phyloP scores from a whole-genome alignment of 2,113 vertebrate species.

The Abramis brama region DNA sequence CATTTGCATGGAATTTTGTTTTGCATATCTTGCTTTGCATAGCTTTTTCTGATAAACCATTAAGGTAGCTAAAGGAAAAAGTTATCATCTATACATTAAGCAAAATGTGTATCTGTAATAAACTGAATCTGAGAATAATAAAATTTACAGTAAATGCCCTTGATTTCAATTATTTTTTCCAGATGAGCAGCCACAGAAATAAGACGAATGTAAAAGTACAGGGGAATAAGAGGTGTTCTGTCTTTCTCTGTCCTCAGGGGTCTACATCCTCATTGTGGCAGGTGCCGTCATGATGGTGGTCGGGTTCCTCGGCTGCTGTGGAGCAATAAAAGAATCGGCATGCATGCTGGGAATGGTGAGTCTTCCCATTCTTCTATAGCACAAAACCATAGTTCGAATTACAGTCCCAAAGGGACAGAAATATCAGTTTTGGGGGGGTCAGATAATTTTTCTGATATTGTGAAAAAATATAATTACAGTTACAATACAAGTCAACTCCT shows the following conservation, averaged over 20 bases:
- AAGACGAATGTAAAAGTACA: background rate
- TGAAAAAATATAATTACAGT: too few relatives aligned
- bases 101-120: too few relatives aligned
- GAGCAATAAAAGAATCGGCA: slow-evolving; percentile 90
- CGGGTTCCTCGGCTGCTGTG: slow-evolving; percentile 95
- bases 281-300: slow-evolving; percentile 95
- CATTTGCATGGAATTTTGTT: background rate
- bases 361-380: background rate
- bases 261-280: slow-evolving; percentile 91
- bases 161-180: background rate
- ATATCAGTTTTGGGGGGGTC: too few relatives aligned
- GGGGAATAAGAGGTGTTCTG: background rate
- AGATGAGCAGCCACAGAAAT: background rate
- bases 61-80: background rate
- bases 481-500: too few relatives aligned
- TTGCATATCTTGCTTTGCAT: slow-evolving; percentile 24
- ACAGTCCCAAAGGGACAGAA: too few relatives aligned
- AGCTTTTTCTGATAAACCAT: background rate
- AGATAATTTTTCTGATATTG: too few relatives aligned
- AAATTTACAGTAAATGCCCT: background rate
- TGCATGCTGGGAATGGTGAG: slow-evolving; percentile 97
- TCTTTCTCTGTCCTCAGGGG: slow-evolving; percentile 72
- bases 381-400: too few relatives aligned
- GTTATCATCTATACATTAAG: background rate
- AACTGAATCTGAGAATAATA: too few relatives aligned